Percentiles rank a stretch among this genome's conserved stretches.
Conservation (phyloP, 2,888 invertebrate species). For the Ormyrus thymus region DNA sequence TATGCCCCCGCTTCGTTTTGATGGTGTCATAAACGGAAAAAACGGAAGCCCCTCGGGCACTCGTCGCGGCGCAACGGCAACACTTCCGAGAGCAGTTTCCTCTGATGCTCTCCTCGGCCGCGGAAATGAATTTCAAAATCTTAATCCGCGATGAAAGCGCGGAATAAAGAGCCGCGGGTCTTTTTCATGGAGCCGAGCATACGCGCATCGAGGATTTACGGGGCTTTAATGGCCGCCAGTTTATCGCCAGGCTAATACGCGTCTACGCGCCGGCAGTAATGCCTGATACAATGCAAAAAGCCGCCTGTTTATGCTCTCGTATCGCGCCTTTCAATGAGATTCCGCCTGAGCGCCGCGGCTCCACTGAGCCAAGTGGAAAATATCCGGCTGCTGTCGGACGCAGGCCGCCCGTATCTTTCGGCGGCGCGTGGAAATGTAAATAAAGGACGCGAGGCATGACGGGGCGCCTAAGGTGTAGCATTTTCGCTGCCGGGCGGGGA, state of each 20-base stretch:
- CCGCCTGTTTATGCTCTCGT: conserved; percentile 24
- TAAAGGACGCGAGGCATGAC: background rate
- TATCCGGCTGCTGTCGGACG: conserved; percentile 33
- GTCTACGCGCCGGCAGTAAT: background rate
- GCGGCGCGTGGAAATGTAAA: background rate
- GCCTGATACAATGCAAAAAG: conserved; percentile 29
- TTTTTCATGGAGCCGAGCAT: conserved; percentile 1
- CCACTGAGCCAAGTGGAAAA: conserved; percentile 42
- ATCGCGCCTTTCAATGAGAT: conserved; percentile 65
- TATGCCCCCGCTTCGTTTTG: background rate
- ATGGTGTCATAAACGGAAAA: conserved; percentile 9
- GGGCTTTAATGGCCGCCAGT: conserved; percentile 26
- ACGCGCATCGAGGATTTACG: conserved; percentile 32
- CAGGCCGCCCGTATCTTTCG: background rate
- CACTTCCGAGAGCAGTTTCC: conserved; percentile 32
- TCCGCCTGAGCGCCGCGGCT: conserved; percentile 62
- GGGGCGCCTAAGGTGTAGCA: no score
- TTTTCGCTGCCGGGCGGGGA: no score
- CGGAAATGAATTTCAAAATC: conserved; percentile 36
- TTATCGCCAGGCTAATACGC: conserved; percentile 17
- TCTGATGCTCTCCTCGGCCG: background rate
- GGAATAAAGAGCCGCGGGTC: conserved; percentile 9
- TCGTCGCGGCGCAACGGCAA: background rate
- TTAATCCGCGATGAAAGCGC: conserved; percentile 31
- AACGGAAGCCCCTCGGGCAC: background rate